These are phyloP conservation scores for Pluvialis apricaria DNA, from an alignment of 2,113 vertebrate species.

Conservation along the genomic window DNA sequence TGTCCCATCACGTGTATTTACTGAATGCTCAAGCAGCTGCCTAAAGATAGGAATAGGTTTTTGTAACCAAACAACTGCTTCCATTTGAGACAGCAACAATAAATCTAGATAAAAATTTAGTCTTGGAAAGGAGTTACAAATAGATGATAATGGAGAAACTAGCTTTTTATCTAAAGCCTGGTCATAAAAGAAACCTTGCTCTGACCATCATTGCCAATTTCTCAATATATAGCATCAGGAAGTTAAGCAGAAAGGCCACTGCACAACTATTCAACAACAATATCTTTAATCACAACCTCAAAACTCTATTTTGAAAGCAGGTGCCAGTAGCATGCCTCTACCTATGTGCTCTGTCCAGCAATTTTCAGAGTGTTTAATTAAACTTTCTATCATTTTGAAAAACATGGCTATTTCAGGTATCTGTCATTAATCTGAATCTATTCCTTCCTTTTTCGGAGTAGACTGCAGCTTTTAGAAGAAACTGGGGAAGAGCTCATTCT, in stretches of 20 bases:
- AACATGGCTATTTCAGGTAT: neutral
- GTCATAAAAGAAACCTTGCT: neutral
- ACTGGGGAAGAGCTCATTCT: neutral
- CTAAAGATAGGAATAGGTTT: neutral
- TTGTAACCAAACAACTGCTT: neutral
- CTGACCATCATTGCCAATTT: neutral
- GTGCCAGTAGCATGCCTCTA: neutral
- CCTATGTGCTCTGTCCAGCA: neutral
- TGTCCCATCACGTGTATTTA: neutral
- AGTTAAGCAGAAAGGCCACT: neutral
- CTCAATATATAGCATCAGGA: neutral
- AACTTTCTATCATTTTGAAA: neutral
- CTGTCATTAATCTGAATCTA: neutral
- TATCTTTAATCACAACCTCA: neutral
- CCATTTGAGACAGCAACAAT: neutral
- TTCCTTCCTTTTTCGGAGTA: neutral
- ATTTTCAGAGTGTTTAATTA: neutral
- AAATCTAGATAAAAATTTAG: neutral
- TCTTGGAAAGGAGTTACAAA: neutral
- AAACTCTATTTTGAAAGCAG: neutral
- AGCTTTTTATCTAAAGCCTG: neutral
- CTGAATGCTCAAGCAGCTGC: neutral
- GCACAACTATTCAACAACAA: neutral
- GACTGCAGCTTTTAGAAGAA: neutral
- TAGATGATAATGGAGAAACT: neutral